A percentile compares a stretch with the other conserved stretches of the same genome.
phyloP scores from a whole-genome alignment of 1,140 invertebrate genomes.

The Orchestia grillus region DNA sequence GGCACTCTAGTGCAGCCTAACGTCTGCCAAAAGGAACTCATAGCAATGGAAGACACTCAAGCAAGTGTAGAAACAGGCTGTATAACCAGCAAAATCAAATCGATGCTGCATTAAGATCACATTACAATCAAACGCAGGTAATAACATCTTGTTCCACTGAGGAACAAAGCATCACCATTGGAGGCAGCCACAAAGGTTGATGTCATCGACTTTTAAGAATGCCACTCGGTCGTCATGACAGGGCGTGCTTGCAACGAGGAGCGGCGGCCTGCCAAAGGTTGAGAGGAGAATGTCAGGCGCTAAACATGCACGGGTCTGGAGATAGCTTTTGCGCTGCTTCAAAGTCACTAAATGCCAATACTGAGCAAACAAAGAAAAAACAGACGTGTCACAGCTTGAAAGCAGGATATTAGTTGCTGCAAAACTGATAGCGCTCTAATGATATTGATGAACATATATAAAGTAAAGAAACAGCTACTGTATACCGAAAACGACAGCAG shows the following conservation, averaged over 20 bases:
- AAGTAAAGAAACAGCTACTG: too few relatives aligned
- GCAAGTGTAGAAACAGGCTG: neutral
- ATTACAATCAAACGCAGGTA: neutral
- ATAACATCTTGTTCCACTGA: neutral
- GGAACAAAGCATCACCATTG: neutral
- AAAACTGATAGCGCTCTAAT: too few relatives aligned
- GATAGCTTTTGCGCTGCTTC: neutral
- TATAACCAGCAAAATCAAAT: neutral
- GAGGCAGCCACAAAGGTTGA: neutral
- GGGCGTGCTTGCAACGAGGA: neutral
- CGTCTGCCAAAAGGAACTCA: neutral
- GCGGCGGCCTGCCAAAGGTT: neutral
- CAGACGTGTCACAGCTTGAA: neutral
- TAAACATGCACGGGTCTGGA: neutral
- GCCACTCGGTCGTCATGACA: neutral
- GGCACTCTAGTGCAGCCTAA: neutral
- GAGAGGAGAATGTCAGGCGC: neutral
- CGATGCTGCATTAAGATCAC: neutral
- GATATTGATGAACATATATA: too few relatives aligned
- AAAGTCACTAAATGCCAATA: neutral
- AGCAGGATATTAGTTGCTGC: neutral
- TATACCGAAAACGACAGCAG: too few relatives aligned
- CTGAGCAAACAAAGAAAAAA: neutral
- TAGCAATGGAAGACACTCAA: neutral
- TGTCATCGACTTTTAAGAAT: neutral